Evolutionary conservation across 2,888 invertebrate species (phyloP), one percentile per base, ranked within the genome.

Genomic region (Pristionchus entomophagus): DNA sequence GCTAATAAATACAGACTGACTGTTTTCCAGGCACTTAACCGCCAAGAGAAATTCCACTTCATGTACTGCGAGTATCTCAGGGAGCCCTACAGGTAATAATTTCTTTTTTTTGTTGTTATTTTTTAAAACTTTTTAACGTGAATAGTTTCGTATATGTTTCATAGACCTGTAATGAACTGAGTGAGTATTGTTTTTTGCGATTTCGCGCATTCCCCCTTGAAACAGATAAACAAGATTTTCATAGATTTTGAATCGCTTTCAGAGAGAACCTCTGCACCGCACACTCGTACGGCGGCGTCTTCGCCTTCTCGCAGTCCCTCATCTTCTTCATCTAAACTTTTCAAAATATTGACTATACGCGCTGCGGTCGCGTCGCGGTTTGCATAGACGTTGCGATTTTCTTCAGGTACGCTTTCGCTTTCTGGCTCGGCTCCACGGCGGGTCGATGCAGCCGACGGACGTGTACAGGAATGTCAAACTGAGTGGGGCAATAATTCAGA

Each of bases 401-500:
- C 92, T 94, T 95, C 89, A 94, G 95, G 91, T 95, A 95, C 91
- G 90, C 91, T 6, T 94, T 94, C 26, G 94, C 95, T 6, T 95
- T 95, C 91, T 93, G 94, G 59, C 94, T 94, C 87, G 95, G 95
- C 12, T 94, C n/a, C 92, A 94, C 88, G 91, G 94, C 32, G 94
- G 93, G 35, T 93, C 94, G n/a, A 95, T 95, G 94, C 91, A 93
- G 26, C 94, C 95, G 8, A 93, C 94, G n/a, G 91, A 91, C 56
- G 93, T 93, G 49, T 93, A 91, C 87, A 86, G 91, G 91, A 90
- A n/a, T n/a, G n/a, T n/a, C n/a, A n/a, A n/a, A n/a, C n/a, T n/a
- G n/a, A n/a, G n/a, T n/a, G n/a, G n/a, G n/a, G n/a, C n/a, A n/a
- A n/a, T n/a, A n/a, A n/a, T n/a, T n/a, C n/a, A n/a, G n/a, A n/a